Evolutionary conservation across 2,113 vertebrate genomes (phyloP).

Genomic region (Leucopternis melanops): DNA sequence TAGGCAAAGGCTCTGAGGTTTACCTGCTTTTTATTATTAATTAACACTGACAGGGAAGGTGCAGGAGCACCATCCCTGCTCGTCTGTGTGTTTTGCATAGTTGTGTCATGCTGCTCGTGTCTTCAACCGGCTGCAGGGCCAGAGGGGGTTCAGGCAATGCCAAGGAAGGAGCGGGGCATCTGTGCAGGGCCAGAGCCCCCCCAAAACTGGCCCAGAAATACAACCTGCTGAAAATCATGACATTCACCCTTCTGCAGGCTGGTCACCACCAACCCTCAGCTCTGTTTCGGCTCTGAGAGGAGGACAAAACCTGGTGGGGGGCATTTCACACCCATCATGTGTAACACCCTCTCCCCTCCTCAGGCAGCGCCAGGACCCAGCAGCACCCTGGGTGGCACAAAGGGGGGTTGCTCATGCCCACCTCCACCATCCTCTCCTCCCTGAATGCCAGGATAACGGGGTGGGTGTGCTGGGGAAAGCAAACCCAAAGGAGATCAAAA

Average conservation of each 20-base stretch:
- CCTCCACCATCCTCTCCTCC: not conserved
- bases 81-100: accelerated
- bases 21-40: not conserved
- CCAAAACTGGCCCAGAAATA: not conserved
- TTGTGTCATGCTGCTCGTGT: accelerated
- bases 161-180: not conserved
- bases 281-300: not conserved
- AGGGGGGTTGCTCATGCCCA: not conserved
- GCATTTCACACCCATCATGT: not conserved
- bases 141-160: too few relatives aligned
- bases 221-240: not conserved
- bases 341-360: not conserved
- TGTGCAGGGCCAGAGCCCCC: not conserved
- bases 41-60: not conserved
- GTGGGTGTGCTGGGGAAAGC: not conserved
- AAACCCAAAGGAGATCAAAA: not conserved
- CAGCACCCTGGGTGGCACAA: not conserved
- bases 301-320: not conserved
- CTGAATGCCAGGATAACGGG: not conserved
- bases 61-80: not conserved
- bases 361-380: not conserved
- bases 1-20: not conserved
- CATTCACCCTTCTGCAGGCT: not conserved
- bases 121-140: not conserved
- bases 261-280: accelerated